Base-by-base conservation (phyloP, 37 sponge, comb jelly and placozoan species). In the Crambe crambe region DNA sequence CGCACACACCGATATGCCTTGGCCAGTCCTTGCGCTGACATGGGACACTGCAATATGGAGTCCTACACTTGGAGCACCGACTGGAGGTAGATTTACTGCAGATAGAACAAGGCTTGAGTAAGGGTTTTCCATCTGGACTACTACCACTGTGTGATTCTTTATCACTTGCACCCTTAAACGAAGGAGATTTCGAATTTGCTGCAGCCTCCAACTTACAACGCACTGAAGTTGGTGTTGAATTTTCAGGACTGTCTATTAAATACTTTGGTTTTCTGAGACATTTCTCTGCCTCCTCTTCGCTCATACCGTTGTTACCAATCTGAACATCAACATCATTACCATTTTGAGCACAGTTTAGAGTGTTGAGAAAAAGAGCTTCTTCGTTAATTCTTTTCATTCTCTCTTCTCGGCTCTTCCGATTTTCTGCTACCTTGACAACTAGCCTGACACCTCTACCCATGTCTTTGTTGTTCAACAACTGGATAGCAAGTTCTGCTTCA, bases 11-110 rank as follows among this genome's bases (percentile, higher is more conserved):
- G 40, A 56, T 74, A 71, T 92, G 93, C 41, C 42, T 43, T 0
- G 80, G 68, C 93, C 93, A 92, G 59, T 87, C 89, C 23, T 44
- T 4, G 2, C 31, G 23, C 58, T 92, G 93, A 60, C 93, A 92
- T 31, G 72, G 35, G 18, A 10, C 42, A 41, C 81, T 81, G 51
- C 93, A 92, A 60, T 87, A 92, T 3, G 80, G 68, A 0, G 86
- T 58, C 73, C 76, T 92, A 54, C 93, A 91, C 29, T n/a, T 44
- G 0, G 71, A 58, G 39, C 93, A 92, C 37, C 59, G 56, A 6
- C 31, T 73, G 22, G 36, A 38, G 42, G 86, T 72, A 0, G 63
- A 63, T 32, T 67, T 86, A 31, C 68, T 56, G 58, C 91, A 90
- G n/a, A 68, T 56, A 0, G 36, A 22, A 35, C 89, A 88, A 0